Percentiles rank a stretch among this genome's conserved stretches.
Conservation (phyloP, 2,113 vertebrate genomes). For the Colinus virginianus region DNA sequence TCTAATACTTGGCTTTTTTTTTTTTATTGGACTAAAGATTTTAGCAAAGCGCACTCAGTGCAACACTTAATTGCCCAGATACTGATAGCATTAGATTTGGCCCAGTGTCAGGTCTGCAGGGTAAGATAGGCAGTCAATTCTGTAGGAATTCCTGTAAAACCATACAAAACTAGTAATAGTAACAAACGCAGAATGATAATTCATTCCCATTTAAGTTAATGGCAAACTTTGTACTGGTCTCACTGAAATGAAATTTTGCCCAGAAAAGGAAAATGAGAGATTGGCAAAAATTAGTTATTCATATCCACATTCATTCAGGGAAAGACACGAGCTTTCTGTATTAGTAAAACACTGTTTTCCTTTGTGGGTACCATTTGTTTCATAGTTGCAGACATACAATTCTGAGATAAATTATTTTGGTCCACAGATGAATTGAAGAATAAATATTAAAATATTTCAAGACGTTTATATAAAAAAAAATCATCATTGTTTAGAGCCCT, state of each 20-base stretch:
- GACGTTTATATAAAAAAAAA: neutral
- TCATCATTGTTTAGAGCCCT: neutral
- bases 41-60: neutral
- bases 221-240: neutral
- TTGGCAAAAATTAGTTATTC: neutral
- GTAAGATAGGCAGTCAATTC: neutral
- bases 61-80: neutral
- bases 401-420: slow-evolving; percentile 30
- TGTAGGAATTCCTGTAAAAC: neutral
- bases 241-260: neutral
- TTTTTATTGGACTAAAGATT: neutral
- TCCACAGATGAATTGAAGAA: neutral
- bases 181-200: neutral
- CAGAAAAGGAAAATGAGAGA: neutral
- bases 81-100: neutral
- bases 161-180: neutral
- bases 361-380: slow-evolving; percentile 8
- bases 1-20: neutral
- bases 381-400: neutral
- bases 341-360: slow-evolving; percentile 5
- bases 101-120: neutral
- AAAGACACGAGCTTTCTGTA: neutral
- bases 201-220: neutral
- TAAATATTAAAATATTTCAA: slow-evolving; percentile 13
- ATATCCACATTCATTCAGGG: neutral